These are phyloP conservation scores for Bellardia bayeri DNA, from an alignment of 2,888 invertebrate species.

Conservation along the genomic window DNA sequence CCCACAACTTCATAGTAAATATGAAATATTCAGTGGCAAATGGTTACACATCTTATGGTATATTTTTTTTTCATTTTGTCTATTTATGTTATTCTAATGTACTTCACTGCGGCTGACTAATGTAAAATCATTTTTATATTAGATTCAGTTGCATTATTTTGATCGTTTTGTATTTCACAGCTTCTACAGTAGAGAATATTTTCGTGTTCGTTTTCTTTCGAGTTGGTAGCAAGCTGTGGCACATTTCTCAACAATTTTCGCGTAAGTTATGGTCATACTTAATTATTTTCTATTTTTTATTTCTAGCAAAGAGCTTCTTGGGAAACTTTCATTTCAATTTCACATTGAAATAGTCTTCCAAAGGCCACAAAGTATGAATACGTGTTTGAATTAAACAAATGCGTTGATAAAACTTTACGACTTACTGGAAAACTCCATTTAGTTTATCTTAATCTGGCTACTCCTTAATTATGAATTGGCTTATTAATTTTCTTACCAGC, in stretches of 20 bases:
- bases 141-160: constrained; percentile 59
- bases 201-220: constrained; percentile 46
- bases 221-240: constrained; percentile 72
- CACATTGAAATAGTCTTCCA: constrained; percentile 3
- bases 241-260: constrained; percentile 79
- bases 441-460: constrained; percentile 32
- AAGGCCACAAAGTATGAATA: constrained; percentile 33
- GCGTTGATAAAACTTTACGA: constrained; percentile 7
- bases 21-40: constrained; percentile 68
- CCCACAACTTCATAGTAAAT: constrained; percentile 37
- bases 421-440: constrained; percentile 23
- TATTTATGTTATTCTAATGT: not conserved
- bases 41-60: constrained; percentile 60
- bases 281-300: constrained; percentile 26
- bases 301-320: constrained; percentile 50
- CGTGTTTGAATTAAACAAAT: constrained; percentile 48
- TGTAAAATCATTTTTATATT: constrained; percentile 54
- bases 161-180: constrained; percentile 61
- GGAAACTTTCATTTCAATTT: constrained; percentile 64
- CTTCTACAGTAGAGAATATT: constrained; percentile 68
- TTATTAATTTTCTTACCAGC: constrained; percentile 25
- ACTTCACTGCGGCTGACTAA: constrained; percentile 28
- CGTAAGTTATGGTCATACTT: constrained; percentile 81
- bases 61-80: not conserved
- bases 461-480: constrained; percentile 25